These are phyloP conservation scores for Alcedo atthis DNA, from an alignment of 2,797 vertebrate genomes.

Conservation along the genomic window DNA sequence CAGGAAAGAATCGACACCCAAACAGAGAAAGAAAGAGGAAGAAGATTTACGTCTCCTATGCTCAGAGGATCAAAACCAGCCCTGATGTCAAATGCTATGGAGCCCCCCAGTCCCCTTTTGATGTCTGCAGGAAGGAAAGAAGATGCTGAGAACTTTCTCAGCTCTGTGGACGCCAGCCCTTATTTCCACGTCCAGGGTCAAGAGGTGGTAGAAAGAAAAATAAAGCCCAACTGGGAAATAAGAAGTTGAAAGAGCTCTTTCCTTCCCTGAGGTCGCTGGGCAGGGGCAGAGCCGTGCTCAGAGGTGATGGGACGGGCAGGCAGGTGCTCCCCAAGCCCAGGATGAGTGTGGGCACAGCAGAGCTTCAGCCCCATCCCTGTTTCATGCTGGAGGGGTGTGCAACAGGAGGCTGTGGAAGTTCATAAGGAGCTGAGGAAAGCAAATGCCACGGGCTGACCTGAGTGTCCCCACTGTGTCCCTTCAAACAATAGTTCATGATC, in stretches of 20 bases:
- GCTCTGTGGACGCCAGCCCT: constrained; percentile 70
- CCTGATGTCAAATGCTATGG: neutral
- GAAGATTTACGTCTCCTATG: constrained; percentile 36
- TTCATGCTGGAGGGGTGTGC: constrained; percentile 26
- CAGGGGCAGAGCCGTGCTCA: neutral
- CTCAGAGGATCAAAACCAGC: constrained; percentile 63
- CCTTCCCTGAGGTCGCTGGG: neutral
- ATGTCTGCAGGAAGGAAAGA: constrained; percentile 79
- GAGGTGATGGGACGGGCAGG: neutral
- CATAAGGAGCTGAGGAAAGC: neutral
- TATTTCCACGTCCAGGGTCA: constrained; percentile 79
- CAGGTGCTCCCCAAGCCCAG: neutral
- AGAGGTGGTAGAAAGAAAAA: constrained; percentile 78
- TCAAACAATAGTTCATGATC: neutral
- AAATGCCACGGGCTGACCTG: neutral
- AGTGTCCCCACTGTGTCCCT: neutral
- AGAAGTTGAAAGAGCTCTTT: constrained; percentile 76
- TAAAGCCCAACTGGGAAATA: constrained; percentile 65
- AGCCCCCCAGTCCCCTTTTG: constrained; percentile 64
- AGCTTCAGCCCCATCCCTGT: neutral
- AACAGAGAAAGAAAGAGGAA: constrained; percentile 47
- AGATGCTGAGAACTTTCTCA: constrained; percentile 81
- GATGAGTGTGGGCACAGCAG: neutral
- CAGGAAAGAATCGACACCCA: constrained; percentile 55
- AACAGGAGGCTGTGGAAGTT: neutral